Base-by-base conservation (phyloP, 1,140 invertebrate genomes). In the Philopotamus ludificatus region DNA sequence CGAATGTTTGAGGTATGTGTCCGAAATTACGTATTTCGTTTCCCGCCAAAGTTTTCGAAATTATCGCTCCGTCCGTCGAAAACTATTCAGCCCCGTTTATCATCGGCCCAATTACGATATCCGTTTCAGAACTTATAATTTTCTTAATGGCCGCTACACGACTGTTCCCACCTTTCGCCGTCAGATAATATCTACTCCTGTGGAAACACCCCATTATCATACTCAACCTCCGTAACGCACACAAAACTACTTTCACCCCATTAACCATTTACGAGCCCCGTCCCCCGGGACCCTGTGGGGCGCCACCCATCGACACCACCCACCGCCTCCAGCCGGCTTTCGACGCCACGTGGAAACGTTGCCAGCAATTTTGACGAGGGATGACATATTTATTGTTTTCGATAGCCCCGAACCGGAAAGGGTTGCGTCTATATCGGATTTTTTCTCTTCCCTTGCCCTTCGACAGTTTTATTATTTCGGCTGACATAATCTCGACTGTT, bases 331-430 rank as follows among this genome's bases (percentile, higher is more conserved):
- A 22, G 22, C 49, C 49, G 51, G 51, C 51, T 55, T 28, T 34
- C 28, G 7, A 7, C 10, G 44, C 4, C 44, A 12, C 44, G 10
- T 15, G 18, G 18, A 47, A 20, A 44, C 9, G 28, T 44, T 16
- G 22, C 44, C 25, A 51, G 42, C 47, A 21, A 39, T 20, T 58
- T 23, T 65, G 67, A 68, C 42, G 34, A 69, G 58, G 67, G 63
- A 63, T 61, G 67, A 69, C 67, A 55, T 51, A 57, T 69, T 68
- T 69, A 69, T 69, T 69, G 67, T 69, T 65, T 69, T 53, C 54
- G 41, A 58, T 65, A 42, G n/a, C 57, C 22, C 34, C 25, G 28
- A 57, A 12, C 57, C 57, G 45, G 45, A 15, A 47, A 47, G 16
- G 20, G 45, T 7, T 47, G 4, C 45, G 16, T 20, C 45, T 20